Base-by-base conservation (phyloP, 2,797 vertebrate species). In the Oreonectes daqikongensis region DNA sequence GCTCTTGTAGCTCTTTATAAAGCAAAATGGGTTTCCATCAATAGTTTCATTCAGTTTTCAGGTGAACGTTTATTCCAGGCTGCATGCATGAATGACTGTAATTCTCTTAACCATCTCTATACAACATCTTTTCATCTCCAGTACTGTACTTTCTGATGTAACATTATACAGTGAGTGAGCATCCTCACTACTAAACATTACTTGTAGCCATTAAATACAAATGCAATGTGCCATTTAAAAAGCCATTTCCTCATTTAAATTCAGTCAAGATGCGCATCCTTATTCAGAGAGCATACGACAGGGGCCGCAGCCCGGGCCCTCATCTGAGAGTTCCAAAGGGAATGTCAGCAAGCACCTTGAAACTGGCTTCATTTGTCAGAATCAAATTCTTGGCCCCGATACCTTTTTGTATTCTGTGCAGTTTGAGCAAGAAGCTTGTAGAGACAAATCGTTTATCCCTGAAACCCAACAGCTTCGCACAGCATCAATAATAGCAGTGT, bases 341-440 rank as follows among this genome's bases (percentile, higher is more conserved):
- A 52, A 30, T 48, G 66, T 20, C 1, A 11, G 14, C 40, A 11
- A 73, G 72, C 71, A 79, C 78, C 76, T 84, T 50, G 38, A 69
- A 75, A 55, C 20, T n/a, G 77, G 69, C 17, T 81, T 89, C 46
- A 89, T 90, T 88, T 86, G 80, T 88, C 85, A 89, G 84, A 90
- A 84, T 92, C 79, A 79, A 63, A 65, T 69, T 68, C 28, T 52
- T 35, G 75, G 77, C 57, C 67, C 68, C 17, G 53, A 67, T 82
- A 22, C 44, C 69, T 78, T 84, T 82, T 79, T 86, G 79, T 81
- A 83, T 84, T 81, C 68, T 64, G 72, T 78, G 70, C 63, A 38
- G 64, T 66, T 17, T 50, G 59, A 73, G 82, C 88, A 81, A 90
- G 84, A 81, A 82, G 82, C 79, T 75, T 79, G 84, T 82, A 84